Conservation (phyloP, 2,888 invertebrate species). For the Pandemis heparana region DNA sequence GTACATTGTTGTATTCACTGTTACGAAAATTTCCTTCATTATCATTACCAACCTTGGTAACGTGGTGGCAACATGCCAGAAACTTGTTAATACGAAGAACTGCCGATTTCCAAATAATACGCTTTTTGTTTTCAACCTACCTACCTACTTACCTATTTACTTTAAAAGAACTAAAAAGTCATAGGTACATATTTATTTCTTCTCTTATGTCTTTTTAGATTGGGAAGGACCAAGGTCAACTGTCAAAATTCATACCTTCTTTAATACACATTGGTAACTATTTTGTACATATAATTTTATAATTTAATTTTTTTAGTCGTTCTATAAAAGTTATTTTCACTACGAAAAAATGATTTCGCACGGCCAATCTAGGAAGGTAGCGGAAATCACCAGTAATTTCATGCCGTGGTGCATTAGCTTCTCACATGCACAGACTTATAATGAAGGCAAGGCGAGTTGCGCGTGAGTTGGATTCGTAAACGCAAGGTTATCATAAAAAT, state of each 20-base stretch:
- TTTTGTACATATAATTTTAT: no score
- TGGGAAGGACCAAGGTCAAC: no score
- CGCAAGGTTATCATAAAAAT: background rate
- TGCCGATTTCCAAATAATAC: background rate
- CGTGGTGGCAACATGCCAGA: slow-evolving; percentile 6
- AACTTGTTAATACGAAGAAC: background rate
- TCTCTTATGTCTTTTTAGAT: no score
- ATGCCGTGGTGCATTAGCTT: background rate
- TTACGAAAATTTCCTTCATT: slow-evolving; percentile 11
- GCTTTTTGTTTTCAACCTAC: no score
- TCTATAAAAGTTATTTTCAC: no score
- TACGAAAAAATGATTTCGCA: background rate
- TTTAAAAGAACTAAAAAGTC: no score
- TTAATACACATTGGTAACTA: no score
- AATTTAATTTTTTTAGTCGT: no score
- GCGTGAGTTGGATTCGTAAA: slow-evolving; percentile 2
- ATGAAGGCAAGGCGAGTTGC: background rate
- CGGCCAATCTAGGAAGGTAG: background rate
- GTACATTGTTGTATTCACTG: slow-evolving; percentile 5
- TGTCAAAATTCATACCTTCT: no score
- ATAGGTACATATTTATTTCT: no score
- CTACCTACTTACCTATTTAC: no score
- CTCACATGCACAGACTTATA: background rate
- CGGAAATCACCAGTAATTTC: background rate
- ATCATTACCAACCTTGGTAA: background rate